Percentiles rank a stretch among this genome's conserved stretches.
Evolutionary conservation across 92 coral and sea anemone species (phyloP).

Genomic region (Parazoanthus swiftii): DNA sequence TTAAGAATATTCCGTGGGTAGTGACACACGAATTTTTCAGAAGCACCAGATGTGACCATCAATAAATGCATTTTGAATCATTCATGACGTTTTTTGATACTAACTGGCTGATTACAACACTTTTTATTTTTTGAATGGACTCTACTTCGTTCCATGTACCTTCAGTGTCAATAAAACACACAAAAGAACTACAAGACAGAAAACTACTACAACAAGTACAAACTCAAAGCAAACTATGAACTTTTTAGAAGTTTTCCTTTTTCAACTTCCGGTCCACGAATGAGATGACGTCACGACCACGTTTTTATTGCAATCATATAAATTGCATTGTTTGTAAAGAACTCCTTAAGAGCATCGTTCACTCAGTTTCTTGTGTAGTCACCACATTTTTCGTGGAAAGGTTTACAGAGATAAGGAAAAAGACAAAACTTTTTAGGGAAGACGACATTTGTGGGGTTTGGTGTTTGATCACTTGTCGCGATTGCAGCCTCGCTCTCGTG

Average conservation of each 20-base stretch:
- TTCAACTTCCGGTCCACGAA: slow-evolving; percentile 3
- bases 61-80: too few relatives aligned
- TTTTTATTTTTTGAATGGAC: background rate
- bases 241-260: background rate
- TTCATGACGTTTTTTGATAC: background rate
- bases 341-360: background rate
- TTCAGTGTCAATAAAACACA: background rate
- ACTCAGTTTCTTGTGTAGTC: background rate
- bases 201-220: background rate
- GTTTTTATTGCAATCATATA: background rate
- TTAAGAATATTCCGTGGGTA: background rate
- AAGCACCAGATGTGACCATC: background rate
- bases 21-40: background rate
- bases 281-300: slow-evolving; percentile 1
- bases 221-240: too few relatives aligned
- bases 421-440: background rate
- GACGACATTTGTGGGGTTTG: background rate
- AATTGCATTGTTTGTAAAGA: background rate
- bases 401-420: background rate
- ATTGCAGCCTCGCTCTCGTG: slow-evolving; percentile 55
- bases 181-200: background rate
- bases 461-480: slow-evolving; percentile 6
- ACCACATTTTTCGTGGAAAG: background rate
- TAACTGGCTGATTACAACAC: background rate
- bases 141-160: background rate